These are phyloP conservation scores for Torymus texanus DNA, from an alignment of 2,888 invertebrate species.

Conservation along the genomic window DNA sequence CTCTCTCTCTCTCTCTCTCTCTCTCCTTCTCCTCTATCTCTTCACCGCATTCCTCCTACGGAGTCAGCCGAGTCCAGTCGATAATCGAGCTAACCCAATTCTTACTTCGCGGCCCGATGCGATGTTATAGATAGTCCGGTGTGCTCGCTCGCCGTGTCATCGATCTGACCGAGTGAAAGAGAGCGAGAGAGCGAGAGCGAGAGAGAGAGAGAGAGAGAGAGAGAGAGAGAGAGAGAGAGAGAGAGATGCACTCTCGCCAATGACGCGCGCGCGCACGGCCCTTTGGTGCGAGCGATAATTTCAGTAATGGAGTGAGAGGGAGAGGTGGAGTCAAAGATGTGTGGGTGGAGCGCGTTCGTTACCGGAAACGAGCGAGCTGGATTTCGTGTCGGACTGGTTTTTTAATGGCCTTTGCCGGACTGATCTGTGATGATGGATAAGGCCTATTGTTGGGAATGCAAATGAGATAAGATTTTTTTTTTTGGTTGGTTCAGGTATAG, in stretches of 20 bases:
- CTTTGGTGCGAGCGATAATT: conserved; percentile 37
- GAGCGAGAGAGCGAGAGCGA: background rate
- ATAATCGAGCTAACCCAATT: conserved; percentile 54
- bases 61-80: conserved; percentile 28
- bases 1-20: background rate
- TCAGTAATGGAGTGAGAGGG: conserved; percentile 31
- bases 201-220: background rate
- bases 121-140: conserved; percentile 41
- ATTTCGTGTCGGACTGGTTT: no score
- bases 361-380: no score
- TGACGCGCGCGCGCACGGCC: conserved; percentile 21
- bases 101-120: conserved; percentile 38
- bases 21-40: background rate
- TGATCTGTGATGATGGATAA: no score
- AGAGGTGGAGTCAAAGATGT: background rate
- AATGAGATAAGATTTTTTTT: no score
- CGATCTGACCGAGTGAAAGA: conserved; percentile 19
- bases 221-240: background rate
- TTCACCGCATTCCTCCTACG: background rate
- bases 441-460: no score
- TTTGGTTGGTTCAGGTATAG: no score
- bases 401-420: no score
- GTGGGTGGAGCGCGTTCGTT: background rate
- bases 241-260: conserved; percentile 37
- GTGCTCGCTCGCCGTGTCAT: conserved; percentile 36